Percentiles rank a stretch among this genome's conserved stretches.
phyloP scores from a whole-genome alignment of 2,888 invertebrate genomes.

The Craniophora ligustri region DNA sequence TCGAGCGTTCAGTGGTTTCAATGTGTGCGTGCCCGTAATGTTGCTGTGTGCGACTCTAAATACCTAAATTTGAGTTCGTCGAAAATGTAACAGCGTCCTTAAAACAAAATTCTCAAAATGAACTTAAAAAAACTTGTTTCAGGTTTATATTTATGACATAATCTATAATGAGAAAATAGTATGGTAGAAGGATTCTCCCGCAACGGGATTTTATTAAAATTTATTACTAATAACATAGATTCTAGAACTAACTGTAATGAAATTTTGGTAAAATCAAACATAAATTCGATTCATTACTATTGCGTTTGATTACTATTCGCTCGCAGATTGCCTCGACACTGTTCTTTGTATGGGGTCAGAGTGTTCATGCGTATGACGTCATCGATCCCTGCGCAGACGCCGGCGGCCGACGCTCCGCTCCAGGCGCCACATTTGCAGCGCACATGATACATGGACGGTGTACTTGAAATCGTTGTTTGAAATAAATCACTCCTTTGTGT shows the following conservation, averaged over 20 bases:
- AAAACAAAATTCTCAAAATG: no score
- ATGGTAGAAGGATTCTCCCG: no score
- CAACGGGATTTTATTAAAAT: no score
- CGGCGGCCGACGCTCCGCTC: conserved; percentile 65
- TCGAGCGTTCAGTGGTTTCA: no score
- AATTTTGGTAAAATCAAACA: conserved; percentile 2
- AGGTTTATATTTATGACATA: background rate
- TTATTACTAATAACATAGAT: no score
- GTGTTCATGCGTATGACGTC: conserved; percentile 71
- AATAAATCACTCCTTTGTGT: conserved; percentile 79
- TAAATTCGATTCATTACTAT: conserved; percentile 12
- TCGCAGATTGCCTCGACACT: conserved; percentile 49
- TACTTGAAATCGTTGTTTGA: conserved; percentile 68
- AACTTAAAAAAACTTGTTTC: background rate
- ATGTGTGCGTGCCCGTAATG: no score
- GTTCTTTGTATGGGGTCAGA: conserved; percentile 58
- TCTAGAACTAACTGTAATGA: no score
- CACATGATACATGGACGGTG: conserved; percentile 78
- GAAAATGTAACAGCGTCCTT: no score
- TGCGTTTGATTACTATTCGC: conserved; percentile 23
- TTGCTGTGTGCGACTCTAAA: no score
- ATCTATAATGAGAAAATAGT: background rate
- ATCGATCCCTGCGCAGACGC: conserved; percentile 72
- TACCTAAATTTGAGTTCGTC: no score
- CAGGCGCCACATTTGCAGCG: conserved; percentile 83